Evolutionary conservation across 2,797 vertebrate genomes (phyloP), one percentile per base, ranked within the genome.

Genomic region (Pagetopsis macropterus): DNA sequence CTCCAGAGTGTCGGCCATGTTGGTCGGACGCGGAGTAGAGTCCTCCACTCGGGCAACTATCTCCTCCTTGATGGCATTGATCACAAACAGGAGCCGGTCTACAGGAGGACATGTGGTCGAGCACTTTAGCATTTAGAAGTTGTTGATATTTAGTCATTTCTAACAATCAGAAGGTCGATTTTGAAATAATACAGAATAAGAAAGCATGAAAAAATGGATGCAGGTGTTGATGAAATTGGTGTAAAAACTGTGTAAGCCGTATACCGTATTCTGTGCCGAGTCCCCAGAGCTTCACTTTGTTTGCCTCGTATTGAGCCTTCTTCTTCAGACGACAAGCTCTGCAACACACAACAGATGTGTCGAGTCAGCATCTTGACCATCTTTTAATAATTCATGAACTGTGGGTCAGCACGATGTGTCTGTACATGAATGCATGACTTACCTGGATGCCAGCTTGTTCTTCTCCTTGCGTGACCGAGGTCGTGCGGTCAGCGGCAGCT

Each of bases 251-350:
- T 13, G 12, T 71, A 15, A 46, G 50, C 19, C 51, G 87, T 83
- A 79, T 96, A 99, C 98, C 98, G 63, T 99, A 99, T 94, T 99
- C 98, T 68, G 97, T 99, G 93, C 98, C 96, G 86, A 99, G 97
- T 87, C 98, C 98, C 98, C 97, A 99, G 69, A 99, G 95, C 92
- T 99, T 99, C 85, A 99, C 98, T 95, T 99, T 99, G 94, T 99
- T 99, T 82, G 98, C 98, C 95, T 99, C 98, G 83, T 99, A 99
- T 85, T 99, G 98, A 33, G 98, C 98, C 94, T 99, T 99, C 96
- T 99, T 99, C 94, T 99, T 99, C 90, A 99, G 95, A 74, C 98
- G 96, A 88, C 98, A 99, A 84, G 98, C 98, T 95, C 98, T 99
- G 70, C 19, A 83, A 78, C 8, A 80, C 44, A 84, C 56, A 86